Base-by-base conservation (phyloP, 92 coral and sea anemone genomes). In the Epizoanthus stellaris region DNA sequence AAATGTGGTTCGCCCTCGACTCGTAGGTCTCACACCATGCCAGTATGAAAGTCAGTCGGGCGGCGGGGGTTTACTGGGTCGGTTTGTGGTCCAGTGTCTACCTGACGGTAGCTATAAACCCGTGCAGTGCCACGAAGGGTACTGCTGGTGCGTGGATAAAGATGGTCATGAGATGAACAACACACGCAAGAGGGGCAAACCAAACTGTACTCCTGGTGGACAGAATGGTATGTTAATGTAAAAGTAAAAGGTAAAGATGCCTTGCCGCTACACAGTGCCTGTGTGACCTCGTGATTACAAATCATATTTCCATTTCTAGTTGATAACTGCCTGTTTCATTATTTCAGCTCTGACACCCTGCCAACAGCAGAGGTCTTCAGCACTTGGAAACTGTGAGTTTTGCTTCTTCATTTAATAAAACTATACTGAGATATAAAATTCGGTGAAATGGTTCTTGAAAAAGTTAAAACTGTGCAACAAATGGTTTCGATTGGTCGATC, bases 61-160 rank as follows among this genome's bases (percentile, higher is more conserved):
- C 8, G 74, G 67, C 52, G 94, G 92, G 15, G 82, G 82, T 5
- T 84, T 88, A 6, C 91, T 92, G 34, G 98, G 98, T 8, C 95
- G 90, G 58, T 95, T 94, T 89, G 88, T 87, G 71, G 93, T 95
- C 5, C 90, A 85, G 84, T 95, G 98, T 73, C 87, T 77, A 62
- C 25, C 4, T 19, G 77, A 88, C 34, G 98, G 98, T 40, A 87
- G 90, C 79, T 95, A 86, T 75, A 88, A 92, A 74, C 82, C 85
- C 10, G 59, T 90, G 9, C 98, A 95, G 67, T 90, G 76, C 56
- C 91, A 90, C 49, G 98, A 95, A 65, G 92, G 95, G 14, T 95
- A 90, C 84, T 95, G 71, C 85, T 95, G 98, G 98, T 95, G 98
- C 70, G 98, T 94, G n/a, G 95, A 95, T 87, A 65, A 86, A 36